Evolutionary conservation across 2,113 vertebrate species (phyloP).

Genomic region (Engystomops pustulosus): DNA sequence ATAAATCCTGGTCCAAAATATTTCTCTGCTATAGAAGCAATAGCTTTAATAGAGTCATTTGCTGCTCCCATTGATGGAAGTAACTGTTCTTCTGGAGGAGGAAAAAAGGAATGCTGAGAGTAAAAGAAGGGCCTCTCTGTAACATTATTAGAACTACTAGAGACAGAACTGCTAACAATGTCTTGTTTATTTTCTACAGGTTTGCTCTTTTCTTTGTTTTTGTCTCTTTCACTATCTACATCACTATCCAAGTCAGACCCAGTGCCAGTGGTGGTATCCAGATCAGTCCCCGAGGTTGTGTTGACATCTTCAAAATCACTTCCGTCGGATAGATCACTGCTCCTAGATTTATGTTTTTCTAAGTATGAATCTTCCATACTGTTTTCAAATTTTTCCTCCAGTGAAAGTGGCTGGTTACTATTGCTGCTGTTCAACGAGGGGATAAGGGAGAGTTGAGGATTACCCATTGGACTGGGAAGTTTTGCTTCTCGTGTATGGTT

Average conservation of each 20-base stretch:
- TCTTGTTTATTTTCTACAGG: slow-evolving; percentile 77
- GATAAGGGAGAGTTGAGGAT: slow-evolving; percentile 81
- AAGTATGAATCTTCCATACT: slow-evolving; percentile 79
- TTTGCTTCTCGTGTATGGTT: slow-evolving; percentile 86
- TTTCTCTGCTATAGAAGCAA: slow-evolving; percentile 97
- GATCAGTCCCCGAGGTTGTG: slow-evolving; percentile 94
- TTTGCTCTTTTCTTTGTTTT: slow-evolving; percentile 75
- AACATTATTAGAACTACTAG: slow-evolving; percentile 74
- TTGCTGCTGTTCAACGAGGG: slow-evolving; percentile 79
- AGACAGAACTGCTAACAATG: slow-evolving; percentile 72
- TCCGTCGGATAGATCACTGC: slow-evolving; percentile 89
- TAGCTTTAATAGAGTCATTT: slow-evolving; percentile 98
- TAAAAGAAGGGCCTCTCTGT: slow-evolving; percentile 85
- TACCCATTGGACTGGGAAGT: slow-evolving; percentile 86
- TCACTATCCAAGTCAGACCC: slow-evolving; percentile 95
- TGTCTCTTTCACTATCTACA: slow-evolving; percentile 86
- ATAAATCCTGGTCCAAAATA: slow-evolving; percentile 97
- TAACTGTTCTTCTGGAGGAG: slow-evolving; percentile 92
- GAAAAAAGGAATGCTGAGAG: slow-evolving; percentile 93
- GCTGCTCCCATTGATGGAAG: slow-evolving; percentile 82
- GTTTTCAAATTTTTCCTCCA: slow-evolving; percentile 81
- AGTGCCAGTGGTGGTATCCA: slow-evolving; percentile 94
- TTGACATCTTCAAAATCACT: slow-evolving; percentile 98
- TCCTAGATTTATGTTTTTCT: slow-evolving; percentile 87
- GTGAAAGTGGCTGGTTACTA: slow-evolving; percentile 65